Percentiles rank a stretch among this genome's conserved stretches.
These are phyloP conservation scores for Falcunculus frontatus DNA, from an alignment of 2,113 vertebrate species.

Conservation along the genomic window DNA sequence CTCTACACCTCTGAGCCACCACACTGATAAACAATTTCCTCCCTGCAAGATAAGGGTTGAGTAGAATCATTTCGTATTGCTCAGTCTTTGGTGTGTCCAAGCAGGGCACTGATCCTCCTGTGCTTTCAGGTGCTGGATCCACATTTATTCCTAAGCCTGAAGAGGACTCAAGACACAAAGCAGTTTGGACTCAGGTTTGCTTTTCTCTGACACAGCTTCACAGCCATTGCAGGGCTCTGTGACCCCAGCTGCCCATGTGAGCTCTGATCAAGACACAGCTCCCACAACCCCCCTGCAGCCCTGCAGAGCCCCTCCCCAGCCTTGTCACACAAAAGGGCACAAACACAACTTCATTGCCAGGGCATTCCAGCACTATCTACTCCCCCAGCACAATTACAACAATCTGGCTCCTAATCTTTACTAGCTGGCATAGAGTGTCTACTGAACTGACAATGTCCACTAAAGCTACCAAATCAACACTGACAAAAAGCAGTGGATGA, in stretches of 20 bases:
- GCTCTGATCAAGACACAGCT: background rate
- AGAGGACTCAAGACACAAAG: background rate
- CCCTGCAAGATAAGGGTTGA: background rate
- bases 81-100: background rate
- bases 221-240: background rate
- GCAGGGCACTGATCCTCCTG: background rate
- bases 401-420: background rate
- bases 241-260: rapidly evolving
- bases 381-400: background rate
- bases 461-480: background rate
- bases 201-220: background rate
- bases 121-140: background rate
- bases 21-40: background rate
- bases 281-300: rapidly evolving
- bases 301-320: background rate
- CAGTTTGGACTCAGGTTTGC: background rate
- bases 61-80: background rate
- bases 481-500: background rate
- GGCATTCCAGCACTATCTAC: background rate
- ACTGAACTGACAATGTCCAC: background rate
- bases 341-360: background rate
- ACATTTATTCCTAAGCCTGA: background rate
- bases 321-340: background rate
- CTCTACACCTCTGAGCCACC: background rate
- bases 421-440: rapidly evolving